phyloP scores from a whole-genome alignment of 2,797 vertebrate species.

The Muscicapa striata region DNA sequence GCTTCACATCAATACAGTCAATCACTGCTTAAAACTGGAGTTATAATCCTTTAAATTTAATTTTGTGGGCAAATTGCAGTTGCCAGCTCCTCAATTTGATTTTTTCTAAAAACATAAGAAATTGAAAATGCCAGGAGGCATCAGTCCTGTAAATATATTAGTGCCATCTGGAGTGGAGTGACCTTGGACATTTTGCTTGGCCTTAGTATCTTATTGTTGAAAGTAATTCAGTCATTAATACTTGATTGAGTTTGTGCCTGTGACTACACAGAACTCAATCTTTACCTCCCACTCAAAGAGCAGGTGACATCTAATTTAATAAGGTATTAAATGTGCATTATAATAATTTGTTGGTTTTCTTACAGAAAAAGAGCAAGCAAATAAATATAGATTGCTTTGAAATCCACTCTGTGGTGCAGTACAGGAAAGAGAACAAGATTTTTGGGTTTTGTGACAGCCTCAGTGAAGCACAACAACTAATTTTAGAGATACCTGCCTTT shows the following conservation, averaged over 20 bases:
- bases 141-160: constrained; percentile 61
- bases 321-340: background rate
- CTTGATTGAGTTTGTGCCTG: background rate
- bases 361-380: background rate
- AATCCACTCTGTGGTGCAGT: background rate
- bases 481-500: constrained; percentile 62
- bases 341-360: background rate
- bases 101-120: constrained; percentile 54
- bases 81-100: constrained; percentile 35
- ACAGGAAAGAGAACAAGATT: constrained; percentile 39
- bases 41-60: constrained; percentile 10
- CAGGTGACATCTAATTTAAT: background rate
- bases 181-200: constrained; percentile 40
- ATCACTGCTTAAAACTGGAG: constrained; percentile 23
- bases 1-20: constrained; percentile 48
- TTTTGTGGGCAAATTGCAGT: constrained; percentile 11
- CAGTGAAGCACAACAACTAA: constrained; percentile 45
- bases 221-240: constrained; percentile 1
- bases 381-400: constrained; percentile 7
- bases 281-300: constrained; percentile 22
- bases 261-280: background rate
- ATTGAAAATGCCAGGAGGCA: constrained; percentile 59
- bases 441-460: constrained; percentile 25
- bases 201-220: background rate
- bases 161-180: constrained; percentile 42